These are phyloP conservation scores for Archaeoteleia sp. DNA, from an alignment of 2,888 invertebrate species.

Conservation along the genomic window DNA sequence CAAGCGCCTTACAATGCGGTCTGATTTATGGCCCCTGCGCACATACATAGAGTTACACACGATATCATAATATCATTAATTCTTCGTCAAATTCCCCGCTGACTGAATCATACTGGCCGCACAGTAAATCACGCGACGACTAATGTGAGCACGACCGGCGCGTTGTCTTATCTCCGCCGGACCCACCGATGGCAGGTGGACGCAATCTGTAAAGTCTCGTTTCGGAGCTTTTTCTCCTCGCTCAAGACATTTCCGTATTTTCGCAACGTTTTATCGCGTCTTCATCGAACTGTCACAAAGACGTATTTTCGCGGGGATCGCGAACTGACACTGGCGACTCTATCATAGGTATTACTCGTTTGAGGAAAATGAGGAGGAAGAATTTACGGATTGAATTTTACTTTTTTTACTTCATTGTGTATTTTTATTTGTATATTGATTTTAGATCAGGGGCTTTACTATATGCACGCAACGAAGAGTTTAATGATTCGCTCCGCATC, in stretches of 20 bases:
- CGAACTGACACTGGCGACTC: no score
- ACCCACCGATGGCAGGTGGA: conserved; percentile 70
- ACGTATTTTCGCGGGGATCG: no score
- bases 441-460: no score
- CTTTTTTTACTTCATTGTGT: no score
- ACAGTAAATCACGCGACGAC: conserved; percentile 74
- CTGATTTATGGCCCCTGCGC: conserved; percentile 73
- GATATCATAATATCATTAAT: conserved; percentile 76
- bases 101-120: conserved; percentile 74
- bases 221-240: conserved; percentile 11
- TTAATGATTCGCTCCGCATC: no score
- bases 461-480: no score
- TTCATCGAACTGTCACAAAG: no score
- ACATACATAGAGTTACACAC: conserved; percentile 74
- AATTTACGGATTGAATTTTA: no score
- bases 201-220: conserved; percentile 52
- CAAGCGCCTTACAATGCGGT: conserved; percentile 71
- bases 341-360: no score
- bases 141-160: conserved; percentile 71
- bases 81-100: conserved; percentile 75
- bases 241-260: conserved; percentile 32
- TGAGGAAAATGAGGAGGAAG: no score
- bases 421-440: no score
- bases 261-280: conserved; percentile 37
- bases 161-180: conserved; percentile 68